These are phyloP conservation scores for Drosophila virilis DNA, from an alignment of 1,140 invertebrate species.

Conservation along the genomic window DNA sequence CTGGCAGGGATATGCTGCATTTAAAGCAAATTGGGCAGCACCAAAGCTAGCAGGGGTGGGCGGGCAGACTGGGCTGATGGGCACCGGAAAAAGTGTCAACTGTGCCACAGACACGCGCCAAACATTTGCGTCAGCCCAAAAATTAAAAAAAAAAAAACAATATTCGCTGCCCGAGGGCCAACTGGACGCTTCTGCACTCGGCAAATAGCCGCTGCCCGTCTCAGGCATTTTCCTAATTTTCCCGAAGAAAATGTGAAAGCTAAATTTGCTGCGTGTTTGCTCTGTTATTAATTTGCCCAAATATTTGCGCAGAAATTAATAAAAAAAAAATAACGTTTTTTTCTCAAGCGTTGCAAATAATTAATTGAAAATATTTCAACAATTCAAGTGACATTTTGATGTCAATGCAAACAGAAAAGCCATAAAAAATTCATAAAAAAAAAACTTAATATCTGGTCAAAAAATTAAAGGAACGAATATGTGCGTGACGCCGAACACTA, in stretches of 20 bases:
- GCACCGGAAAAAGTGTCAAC: slow-evolving; percentile 46
- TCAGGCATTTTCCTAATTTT: slow-evolving; percentile 12
- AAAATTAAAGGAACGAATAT: not conserved
- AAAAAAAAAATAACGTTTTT: slow-evolving; percentile 4
- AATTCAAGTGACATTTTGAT: slow-evolving; percentile 72
- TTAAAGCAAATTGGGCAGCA: slow-evolving; percentile 50
- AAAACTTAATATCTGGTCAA: not conserved
- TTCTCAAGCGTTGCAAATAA: slow-evolving; percentile 51
- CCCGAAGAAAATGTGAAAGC: slow-evolving; percentile 38
- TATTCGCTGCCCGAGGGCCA: slow-evolving; percentile 2
- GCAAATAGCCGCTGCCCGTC: slow-evolving; percentile 1
- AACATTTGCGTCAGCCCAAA: slow-evolving; percentile 23
- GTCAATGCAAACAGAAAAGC: slow-evolving; percentile 66
- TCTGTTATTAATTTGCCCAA: slow-evolving; percentile 67
- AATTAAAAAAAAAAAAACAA: slow-evolving; percentile 19
- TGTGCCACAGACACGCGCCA: slow-evolving; percentile 47
- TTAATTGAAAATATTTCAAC: slow-evolving; percentile 68
- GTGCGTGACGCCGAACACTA: not conserved
- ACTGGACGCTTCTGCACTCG: slow-evolving; percentile 14
- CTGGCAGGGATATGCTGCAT: slow-evolving; percentile 28
- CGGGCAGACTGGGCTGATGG: not conserved
- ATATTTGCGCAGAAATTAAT: slow-evolving; percentile 64
- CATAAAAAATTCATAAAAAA: slow-evolving; percentile 42
- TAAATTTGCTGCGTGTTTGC: slow-evolving; percentile 60
- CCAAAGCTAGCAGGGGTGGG: not conserved